These are phyloP conservation scores for Panthera tigris DNA, from an alignment of 2,113 vertebrate genomes.

Conservation along the genomic window DNA sequence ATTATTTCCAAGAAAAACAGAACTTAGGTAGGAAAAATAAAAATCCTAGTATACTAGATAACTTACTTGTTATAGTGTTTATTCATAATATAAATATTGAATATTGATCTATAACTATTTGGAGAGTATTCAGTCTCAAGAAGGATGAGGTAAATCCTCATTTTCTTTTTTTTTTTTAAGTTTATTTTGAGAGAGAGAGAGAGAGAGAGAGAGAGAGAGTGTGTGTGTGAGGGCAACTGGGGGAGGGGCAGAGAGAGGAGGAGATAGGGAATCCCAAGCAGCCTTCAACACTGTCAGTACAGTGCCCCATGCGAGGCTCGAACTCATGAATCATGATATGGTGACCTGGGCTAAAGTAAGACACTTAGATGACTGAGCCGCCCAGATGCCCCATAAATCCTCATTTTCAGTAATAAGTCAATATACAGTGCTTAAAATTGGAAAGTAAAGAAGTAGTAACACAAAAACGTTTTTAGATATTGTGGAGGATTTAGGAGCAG, in stretches of 20 bases:
- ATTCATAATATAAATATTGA: conserved; percentile 12
- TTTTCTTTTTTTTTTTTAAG: not conserved
- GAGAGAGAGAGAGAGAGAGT: too few species aligned
- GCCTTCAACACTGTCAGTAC: too few species aligned
- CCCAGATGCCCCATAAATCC: not conserved
- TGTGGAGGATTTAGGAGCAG: not conserved
- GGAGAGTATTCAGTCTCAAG: not conserved
- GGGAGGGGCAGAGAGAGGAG: too few species aligned
- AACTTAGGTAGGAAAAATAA: not conserved
- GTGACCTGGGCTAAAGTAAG: too few species aligned
- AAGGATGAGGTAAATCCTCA: not conserved
- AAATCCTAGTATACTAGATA: not conserved
- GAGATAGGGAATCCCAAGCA: too few species aligned
- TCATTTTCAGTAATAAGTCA: conserved; percentile 47
- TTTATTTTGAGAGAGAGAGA: too few species aligned
- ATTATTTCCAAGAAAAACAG: not conserved
- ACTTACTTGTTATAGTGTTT: conserved; percentile 16
- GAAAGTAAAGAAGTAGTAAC: not conserved
- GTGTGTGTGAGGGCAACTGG: too few species aligned
- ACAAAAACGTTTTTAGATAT: not conserved
- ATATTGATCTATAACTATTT: not conserved
- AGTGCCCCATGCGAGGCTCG: too few species aligned
- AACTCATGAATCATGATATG: too few species aligned
- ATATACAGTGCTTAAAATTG: conserved; percentile 11
- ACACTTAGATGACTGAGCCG: too few species aligned